Conservation (phyloP, 2,113 vertebrate species). For the Sylvilagus bachmani region DNA sequence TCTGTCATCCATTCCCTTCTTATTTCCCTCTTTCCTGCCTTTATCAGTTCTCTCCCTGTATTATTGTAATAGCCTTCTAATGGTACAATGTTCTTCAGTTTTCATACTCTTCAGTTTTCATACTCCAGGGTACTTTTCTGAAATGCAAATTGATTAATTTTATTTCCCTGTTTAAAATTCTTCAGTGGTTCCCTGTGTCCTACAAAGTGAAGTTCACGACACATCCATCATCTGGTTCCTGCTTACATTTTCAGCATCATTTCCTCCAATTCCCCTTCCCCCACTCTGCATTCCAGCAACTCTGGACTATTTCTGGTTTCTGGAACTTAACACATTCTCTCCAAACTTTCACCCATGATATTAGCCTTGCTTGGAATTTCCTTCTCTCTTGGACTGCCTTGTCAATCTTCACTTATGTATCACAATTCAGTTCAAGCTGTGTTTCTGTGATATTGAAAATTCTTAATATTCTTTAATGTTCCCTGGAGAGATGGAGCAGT, state of each 20-base stretch:
- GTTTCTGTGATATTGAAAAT: constrained; percentile 49
- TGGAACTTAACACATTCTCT: constrained; percentile 61
- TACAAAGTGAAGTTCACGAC: constrained; percentile 65
- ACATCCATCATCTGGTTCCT: constrained; percentile 76
- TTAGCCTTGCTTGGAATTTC: constrained; percentile 60
- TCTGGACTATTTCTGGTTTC: constrained; percentile 68
- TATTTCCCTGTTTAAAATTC: constrained; percentile 70
- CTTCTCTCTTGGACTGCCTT: constrained; percentile 22
- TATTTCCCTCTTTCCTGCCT: constrained; percentile 35
- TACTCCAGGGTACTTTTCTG: constrained; percentile 49
- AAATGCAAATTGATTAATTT: constrained; percentile 73
- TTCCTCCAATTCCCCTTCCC: constrained; percentile 59
- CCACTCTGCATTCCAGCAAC: constrained; percentile 56
- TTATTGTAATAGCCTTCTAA: constrained; percentile 55
- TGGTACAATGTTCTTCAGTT: constrained; percentile 50
- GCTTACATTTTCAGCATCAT: constrained; percentile 78
- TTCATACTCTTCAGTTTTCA: constrained; percentile 63
- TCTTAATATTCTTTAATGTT: constrained; percentile 41
- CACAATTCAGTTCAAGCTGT: constrained; percentile 18
- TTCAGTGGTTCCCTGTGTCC: constrained; percentile 65
- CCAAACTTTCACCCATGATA: constrained; percentile 65
- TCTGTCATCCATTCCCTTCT: not conserved
- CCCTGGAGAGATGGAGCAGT: not conserved
- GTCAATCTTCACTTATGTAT: constrained; percentile 55
- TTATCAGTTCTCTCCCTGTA: constrained; percentile 30